Evolutionary conservation across 2,797 vertebrate species (phyloP).

Genomic region (Nothura maculosa): DNA sequence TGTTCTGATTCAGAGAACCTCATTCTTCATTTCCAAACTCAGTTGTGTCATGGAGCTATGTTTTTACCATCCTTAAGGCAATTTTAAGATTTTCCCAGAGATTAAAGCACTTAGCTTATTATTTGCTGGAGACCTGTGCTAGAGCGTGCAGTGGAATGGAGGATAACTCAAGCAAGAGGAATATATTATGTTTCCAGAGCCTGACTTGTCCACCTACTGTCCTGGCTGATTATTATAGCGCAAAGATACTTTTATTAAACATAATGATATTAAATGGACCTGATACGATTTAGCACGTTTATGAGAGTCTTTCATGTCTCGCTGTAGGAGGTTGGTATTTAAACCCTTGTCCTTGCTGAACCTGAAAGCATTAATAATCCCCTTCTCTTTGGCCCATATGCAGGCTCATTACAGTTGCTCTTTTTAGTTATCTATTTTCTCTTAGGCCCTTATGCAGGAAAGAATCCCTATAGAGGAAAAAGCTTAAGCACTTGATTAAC

Average conservation of each 20-base stretch:
- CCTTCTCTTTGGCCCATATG: slow-evolving; percentile 69
- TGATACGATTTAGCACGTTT: slow-evolving; percentile 73
- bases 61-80: slow-evolving; percentile 26
- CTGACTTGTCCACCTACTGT: slow-evolving; percentile 53
- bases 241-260: slow-evolving; percentile 65
- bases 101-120: slow-evolving; percentile 24
- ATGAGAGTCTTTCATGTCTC: slow-evolving; percentile 70
- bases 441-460: slow-evolving; percentile 62
- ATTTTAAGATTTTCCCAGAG: slow-evolving; percentile 57
- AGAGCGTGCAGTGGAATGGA: not conserved
- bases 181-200: slow-evolving; percentile 34
- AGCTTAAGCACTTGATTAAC: slow-evolving; percentile 72
- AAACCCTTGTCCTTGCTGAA: slow-evolving; percentile 61
- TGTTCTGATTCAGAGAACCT: slow-evolving; percentile 3
- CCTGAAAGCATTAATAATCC: slow-evolving; percentile 74
- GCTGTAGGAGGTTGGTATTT: slow-evolving; percentile 59
- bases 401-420: slow-evolving; percentile 63
- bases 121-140: not conserved
- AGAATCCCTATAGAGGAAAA: slow-evolving; percentile 62
- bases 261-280: slow-evolving; percentile 74
- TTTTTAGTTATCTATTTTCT: slow-evolving; percentile 69
- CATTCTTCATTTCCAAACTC: slow-evolving; percentile 8
- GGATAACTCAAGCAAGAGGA: slow-evolving; percentile 12
- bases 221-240: slow-evolving; percentile 42
- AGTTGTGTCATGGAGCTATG: not conserved